Evolutionary conservation across 1,140 invertebrate species (phyloP), one percentile per base, ranked within the genome.

Genomic region (Aricia agestis): DNA sequence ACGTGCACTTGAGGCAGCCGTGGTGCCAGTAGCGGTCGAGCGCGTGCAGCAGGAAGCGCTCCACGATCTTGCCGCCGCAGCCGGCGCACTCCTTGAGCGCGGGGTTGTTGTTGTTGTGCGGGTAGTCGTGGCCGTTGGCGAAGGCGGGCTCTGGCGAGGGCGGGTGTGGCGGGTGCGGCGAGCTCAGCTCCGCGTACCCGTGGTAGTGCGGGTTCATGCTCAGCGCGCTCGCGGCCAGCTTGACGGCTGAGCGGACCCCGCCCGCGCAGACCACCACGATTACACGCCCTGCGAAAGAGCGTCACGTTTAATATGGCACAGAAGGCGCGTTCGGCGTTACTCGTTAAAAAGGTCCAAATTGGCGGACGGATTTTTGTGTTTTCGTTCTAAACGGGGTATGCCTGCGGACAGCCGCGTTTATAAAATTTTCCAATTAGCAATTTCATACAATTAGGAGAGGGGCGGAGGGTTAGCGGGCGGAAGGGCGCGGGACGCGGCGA

Each of bases 21-120:
- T 97, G 95, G 93, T 98, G 97, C 97, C 97, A 98, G 92, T 97
- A 98, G 83, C 97, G 94, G 92, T 98, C 97, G 84, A 98, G 92
- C 66, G 97, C 97, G 88, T 97, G 95, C 71, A 98, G 93, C 73
- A 98, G 93, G 93, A 95, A 98, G 87, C 97, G 93, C 93, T 98
- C 97, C 77, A 96, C 94, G 90, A 98, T 98, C 92, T 96, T 96
- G 78, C 94, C 95, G 74, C 93, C 93, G 84, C 94, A 95, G 77
- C 94, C 94, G 68, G 93, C 93, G 86, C 94, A 95, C 83, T 94
- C 92, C 87, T 94, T 94, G 69, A 94, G 92, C 68, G 93, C 92
- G 31, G 93, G 92, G 85, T 94, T 94, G 84, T 94, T 94, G 81
- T 93, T 93, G 78, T 93, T 92, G 80, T 93, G 93, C 0, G 85